A percentile compares a stretch with the other conserved stretches of the same genome.
phyloP scores from a whole-genome alignment of 2,113 vertebrate genomes.

The Polypterus senegalus region DNA sequence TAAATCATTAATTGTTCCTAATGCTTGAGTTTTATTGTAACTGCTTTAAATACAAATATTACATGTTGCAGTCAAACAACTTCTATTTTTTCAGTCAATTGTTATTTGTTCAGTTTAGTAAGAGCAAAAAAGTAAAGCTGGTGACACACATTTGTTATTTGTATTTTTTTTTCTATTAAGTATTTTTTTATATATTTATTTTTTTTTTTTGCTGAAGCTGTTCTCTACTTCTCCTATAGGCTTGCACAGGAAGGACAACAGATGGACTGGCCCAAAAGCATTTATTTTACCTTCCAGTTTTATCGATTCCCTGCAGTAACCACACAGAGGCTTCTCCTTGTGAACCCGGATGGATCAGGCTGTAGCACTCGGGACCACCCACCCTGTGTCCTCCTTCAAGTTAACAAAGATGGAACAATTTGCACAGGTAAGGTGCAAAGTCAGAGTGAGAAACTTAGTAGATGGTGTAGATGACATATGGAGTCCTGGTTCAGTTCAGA shows the following conservation, averaged over 20 bases:
- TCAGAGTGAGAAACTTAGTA: not conserved
- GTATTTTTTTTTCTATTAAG: conserved; percentile 9
- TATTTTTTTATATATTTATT: conserved; percentile 12
- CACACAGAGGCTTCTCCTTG: conserved; percentile 62
- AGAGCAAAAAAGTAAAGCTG: too few species aligned
- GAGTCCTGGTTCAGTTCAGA: too few species aligned
- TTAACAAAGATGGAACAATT: conserved; percentile 45
- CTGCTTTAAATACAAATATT: too few species aligned
- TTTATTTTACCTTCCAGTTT: conserved; percentile 91
- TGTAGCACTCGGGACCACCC: not conserved
- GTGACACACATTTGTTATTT: too few species aligned
- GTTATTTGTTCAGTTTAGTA: too few species aligned
- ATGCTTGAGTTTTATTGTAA: too few species aligned
- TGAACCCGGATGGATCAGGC: conserved; percentile 19
- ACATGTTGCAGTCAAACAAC: too few species aligned
- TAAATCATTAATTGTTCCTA: too few species aligned
- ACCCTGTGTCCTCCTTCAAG: conserved; percentile 46
- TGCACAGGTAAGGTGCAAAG: conserved; percentile 43
- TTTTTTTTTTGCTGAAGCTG: conserved; percentile 1
- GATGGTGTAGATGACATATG: too few species aligned
- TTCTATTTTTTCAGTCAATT: too few species aligned
- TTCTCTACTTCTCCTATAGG: conserved; percentile 34
- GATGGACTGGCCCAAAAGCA: conserved; percentile 46
- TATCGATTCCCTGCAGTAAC: conserved; percentile 73
- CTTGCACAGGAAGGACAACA: conserved; percentile 21